phyloP scores from a whole-genome alignment of 2,797 vertebrate genomes.

The Hapalemur alaotrensis region DNA sequence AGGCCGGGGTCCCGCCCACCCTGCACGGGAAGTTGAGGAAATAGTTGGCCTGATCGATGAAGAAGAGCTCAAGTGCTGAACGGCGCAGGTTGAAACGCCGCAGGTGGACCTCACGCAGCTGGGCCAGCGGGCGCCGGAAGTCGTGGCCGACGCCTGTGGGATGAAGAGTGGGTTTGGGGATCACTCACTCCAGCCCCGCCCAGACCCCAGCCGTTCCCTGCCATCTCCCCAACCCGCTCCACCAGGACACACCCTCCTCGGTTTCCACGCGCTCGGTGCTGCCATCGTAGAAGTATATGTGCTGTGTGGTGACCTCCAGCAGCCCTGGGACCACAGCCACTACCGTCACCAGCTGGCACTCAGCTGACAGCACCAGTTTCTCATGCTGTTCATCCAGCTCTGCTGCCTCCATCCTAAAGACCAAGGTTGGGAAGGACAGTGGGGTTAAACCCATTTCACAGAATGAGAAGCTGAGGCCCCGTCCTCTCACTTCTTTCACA shows the following conservation, averaged over 20 bases:
- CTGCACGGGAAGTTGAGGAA: slow-evolving; percentile 98
- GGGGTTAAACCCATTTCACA: neutral
- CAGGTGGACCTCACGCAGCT: slow-evolving; percentile 96
- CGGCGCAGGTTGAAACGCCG: slow-evolving; percentile 97
- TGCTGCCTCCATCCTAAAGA: slow-evolving; percentile 80
- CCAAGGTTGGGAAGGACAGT: neutral
- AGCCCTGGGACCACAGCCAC: slow-evolving; percentile 93
- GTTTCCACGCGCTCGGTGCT: slow-evolving; percentile 96
- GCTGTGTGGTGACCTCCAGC: slow-evolving; percentile 96
- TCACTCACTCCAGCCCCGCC: neutral
- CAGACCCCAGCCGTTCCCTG: neutral
- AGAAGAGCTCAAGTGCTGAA: slow-evolving; percentile 97
- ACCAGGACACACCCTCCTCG: slow-evolving; percentile 88
- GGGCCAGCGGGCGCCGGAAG: slow-evolving; percentile 94
- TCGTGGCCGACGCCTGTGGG: slow-evolving; percentile 93
- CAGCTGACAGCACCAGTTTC: slow-evolving; percentile 95
- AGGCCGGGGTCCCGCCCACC: slow-evolving; percentile 72
- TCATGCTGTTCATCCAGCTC: slow-evolving; percentile 93
- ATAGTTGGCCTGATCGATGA: slow-evolving; percentile 97
- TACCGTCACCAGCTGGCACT: slow-evolving; percentile 97
- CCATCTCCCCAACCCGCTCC: neutral
- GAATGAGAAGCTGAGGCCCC: neutral
- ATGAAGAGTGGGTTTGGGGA: accelerated
- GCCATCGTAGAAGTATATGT: slow-evolving; percentile 96
- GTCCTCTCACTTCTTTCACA: slow-evolving; percentile 88